A percentile compares a stretch with the other conserved stretches of the same genome.
Evolutionary conservation across 1,140 invertebrate species (phyloP).

Genomic region (Procambarus virginalis): DNA sequence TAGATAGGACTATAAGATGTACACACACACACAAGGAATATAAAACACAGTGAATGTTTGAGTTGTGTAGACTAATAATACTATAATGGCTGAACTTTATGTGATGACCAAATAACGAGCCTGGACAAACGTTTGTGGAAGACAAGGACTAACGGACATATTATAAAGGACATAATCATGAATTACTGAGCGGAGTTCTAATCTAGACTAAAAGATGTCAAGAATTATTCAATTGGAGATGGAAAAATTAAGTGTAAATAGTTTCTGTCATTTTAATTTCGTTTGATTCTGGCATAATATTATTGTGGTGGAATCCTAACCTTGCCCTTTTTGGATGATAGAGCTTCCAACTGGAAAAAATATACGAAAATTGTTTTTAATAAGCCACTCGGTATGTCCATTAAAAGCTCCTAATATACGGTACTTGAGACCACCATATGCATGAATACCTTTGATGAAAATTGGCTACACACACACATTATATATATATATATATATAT

Average conservation of each 20-base stretch:
- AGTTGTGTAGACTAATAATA: conserved; percentile 8
- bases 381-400: conserved; percentile 13
- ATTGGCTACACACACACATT: not conserved
- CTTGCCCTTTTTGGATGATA: conserved; percentile 12
- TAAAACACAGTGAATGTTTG: conserved; percentile 10
- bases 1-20: conserved; percentile 10
- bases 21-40: not conserved
- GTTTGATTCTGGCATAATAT: conserved; percentile 21
- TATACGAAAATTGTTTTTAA: not conserved
- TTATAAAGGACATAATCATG: not conserved
- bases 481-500: conserved; percentile 2
- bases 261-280: not conserved
- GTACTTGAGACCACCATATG: not conserved
- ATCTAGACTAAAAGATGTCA: not conserved
- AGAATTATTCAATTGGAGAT: not conserved
- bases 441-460: conserved; percentile 16
- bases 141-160: conserved; percentile 25
- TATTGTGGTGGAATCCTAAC: not conserved
- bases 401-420: conserved; percentile 21
- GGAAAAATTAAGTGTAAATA: conserved; percentile 17
- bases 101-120: conserved; percentile 28
- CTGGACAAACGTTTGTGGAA: conserved; percentile 30
- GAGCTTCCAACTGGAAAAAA: conserved; percentile 24
- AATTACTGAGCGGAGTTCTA: not conserved
- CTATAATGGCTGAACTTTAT: conserved; percentile 2